Percentiles rank a stretch among this genome's conserved stretches.
Conservation (phyloP, 2,797 vertebrate species). For the Psittacula echo region DNA sequence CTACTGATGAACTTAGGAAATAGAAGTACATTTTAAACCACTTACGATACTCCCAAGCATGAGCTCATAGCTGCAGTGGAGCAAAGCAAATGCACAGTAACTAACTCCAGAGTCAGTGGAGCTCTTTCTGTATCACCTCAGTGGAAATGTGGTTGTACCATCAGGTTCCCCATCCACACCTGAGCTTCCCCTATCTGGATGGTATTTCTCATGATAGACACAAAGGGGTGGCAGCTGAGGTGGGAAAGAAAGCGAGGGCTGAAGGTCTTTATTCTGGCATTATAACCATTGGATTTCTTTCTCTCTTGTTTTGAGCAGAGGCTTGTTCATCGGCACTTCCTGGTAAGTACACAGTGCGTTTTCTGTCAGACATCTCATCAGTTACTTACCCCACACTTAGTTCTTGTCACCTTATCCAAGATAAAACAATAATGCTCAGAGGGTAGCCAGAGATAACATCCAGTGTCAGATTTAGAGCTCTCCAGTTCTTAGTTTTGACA, state of each 20-base stretch:
- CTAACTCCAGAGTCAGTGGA: background rate
- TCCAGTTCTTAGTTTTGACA: background rate
- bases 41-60: background rate
- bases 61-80: background rate
- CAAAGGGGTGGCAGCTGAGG: background rate
- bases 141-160: background rate
- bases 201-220: background rate
- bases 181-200: background rate
- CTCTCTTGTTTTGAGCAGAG: conserved; percentile 77
- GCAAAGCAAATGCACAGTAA: background rate
- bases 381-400: background rate
- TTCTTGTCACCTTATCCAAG: background rate
- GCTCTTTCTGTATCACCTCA: background rate
- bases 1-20: background rate
- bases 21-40: background rate
- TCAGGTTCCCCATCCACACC: background rate
- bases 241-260: background rate
- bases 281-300: background rate
- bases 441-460: background rate
- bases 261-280: background rate
- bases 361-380: background rate
- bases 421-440: background rate
- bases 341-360: conserved; percentile 74
- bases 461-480: background rate
- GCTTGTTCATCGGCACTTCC: conserved; percentile 85